Evolutionary conservation across 2,113 vertebrate genomes (phyloP), one percentile per base, ranked within the genome.

Genomic region (Dicrurus megarhynchus): DNA sequence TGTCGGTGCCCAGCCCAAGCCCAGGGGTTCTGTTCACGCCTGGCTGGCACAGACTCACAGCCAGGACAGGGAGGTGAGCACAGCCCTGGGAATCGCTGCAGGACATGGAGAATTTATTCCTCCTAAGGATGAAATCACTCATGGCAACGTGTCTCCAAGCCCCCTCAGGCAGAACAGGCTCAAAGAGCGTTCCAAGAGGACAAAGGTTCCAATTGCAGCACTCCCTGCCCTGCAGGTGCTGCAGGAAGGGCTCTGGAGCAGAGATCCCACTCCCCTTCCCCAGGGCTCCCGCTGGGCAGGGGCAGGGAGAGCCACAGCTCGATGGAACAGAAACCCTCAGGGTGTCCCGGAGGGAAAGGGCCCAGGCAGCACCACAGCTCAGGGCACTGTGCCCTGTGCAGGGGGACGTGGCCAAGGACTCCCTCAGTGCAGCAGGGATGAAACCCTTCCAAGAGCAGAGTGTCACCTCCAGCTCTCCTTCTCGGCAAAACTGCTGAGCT

Each of bases 301-400:
- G 35, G 14, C 2, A 16, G 21, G 60, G 50, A 18, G 14, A 19
- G 16, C 0, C 37, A 13, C 19, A 33, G 50, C 59, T 69, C 46
- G 1, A 0, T 4, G 56, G 2, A 10, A 24, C 1, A 33, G 56
- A 10, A 18, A 17, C 18, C 22, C 26, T 1, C 0, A 1, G 8
- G 49, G 44, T 11, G 7, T 47, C 49, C 8, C 22, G 2, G 11
- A 5, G 75, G 75, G 55, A 53, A 46, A 37, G 76, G 1, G 4
- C 33, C 1, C 53, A 37, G 57, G 41, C 76, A 85, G 81, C 59
- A 46, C 32, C 32, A 37, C 50, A 4, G 4, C 5, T 7, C n/a
- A 39, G 46, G 44, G 4, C 2, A 3, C 30, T 2, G 28, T 1
- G 18, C 4, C 37, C 53, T 19, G 52, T 1, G 6, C 10, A 42